phyloP scores from a whole-genome alignment of 2,888 invertebrate genomes.

The Luffia ferchaultella region DNA sequence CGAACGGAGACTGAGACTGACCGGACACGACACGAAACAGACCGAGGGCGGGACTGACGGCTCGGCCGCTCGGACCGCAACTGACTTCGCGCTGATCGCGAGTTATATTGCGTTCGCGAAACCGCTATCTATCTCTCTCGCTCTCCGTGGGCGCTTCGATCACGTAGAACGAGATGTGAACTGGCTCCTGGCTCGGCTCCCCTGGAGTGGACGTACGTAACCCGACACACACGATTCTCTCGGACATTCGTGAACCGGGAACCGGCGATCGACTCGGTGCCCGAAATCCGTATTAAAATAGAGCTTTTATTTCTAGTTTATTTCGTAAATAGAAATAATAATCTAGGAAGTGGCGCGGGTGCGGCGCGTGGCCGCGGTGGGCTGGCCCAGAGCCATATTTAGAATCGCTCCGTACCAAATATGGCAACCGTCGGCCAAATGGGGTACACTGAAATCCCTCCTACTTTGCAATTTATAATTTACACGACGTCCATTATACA shows the following conservation, averaged over 20 bases:
- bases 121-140: constrained; percentile 44
- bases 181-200: not conserved
- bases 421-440: constrained; percentile 81
- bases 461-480: constrained; percentile 62
- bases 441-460: constrained; percentile 84
- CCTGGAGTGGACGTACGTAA: constrained; percentile 28
- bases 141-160: constrained; percentile 19
- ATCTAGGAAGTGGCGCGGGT: constrained; percentile 56
- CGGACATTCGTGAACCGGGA: constrained; percentile 32
- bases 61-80: constrained; percentile 67
- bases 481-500: constrained; percentile 54
- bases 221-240: constrained; percentile 52
- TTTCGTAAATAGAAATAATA: constrained; percentile 67
- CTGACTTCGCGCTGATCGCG: constrained; percentile 58
- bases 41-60: constrained; percentile 64
- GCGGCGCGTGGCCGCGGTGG: constrained; percentile 64
- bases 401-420: constrained; percentile 83
- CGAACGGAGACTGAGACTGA: constrained; percentile 64
- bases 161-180: constrained; percentile 13
- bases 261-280: constrained; percentile 55
- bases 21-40: constrained; percentile 56
- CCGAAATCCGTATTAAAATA: constrained; percentile 62
- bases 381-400: constrained; percentile 82
- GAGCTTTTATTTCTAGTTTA: constrained; percentile 63
- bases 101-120: constrained; percentile 41